phyloP scores from a whole-genome alignment of 2,888 invertebrate genomes.

The Lapara coniferarum region DNA sequence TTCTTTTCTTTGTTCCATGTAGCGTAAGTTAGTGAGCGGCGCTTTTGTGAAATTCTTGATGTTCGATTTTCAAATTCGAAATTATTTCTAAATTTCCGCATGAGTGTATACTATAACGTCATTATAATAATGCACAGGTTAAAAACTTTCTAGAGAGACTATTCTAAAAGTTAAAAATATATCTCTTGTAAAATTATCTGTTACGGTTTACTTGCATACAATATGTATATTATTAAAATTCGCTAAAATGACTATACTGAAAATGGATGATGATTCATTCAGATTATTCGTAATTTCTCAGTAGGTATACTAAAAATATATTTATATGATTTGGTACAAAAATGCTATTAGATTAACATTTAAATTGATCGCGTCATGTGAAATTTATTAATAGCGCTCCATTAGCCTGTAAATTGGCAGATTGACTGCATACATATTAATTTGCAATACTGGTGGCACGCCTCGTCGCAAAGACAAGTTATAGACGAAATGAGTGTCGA shows the following conservation, averaged over 20 bases:
- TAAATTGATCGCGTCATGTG: constrained; percentile 41
- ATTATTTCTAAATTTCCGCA: no score
- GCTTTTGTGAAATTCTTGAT: neutral
- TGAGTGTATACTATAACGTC: no score
- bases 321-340: neutral
- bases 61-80: neutral
- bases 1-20: no score
- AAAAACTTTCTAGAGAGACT: neutral
- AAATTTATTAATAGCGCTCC: constrained; percentile 33
- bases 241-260: no score
- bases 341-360: constrained; percentile 38
- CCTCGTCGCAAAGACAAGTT: neutral
- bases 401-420: neutral
- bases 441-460: constrained; percentile 8
- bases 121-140: no score
- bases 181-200: no score
- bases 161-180: neutral
- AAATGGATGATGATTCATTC: no score
- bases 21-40: neutral
- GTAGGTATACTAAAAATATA: no score
- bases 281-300: no score
- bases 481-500: no score
- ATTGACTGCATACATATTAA: neutral
- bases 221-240: no score
- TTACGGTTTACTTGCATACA: no score